Percentiles rank a stretch among this genome's conserved stretches.
Evolutionary conservation across 2,113 vertebrate genomes (phyloP).

Genomic region (Micronycteris hirsuta): DNA sequence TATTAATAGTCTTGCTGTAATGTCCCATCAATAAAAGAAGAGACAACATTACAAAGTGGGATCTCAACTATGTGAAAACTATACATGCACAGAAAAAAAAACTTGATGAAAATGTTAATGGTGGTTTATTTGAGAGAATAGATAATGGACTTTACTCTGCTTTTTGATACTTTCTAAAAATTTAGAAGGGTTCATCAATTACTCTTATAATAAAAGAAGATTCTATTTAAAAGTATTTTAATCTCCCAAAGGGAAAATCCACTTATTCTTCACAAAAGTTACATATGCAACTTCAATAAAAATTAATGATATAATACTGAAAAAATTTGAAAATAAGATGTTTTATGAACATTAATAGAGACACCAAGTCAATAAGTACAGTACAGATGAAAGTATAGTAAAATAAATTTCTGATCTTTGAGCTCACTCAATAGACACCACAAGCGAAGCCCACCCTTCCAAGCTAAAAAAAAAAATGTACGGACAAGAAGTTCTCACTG

Average conservation of each 20-base stretch:
- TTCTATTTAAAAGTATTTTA: neutral
- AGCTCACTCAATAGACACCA: too few relatives aligned
- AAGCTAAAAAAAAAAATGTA: too few relatives aligned
- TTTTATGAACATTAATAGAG: neutral
- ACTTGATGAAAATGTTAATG: neutral
- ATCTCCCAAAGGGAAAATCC: neutral
- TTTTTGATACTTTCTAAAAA: neutral
- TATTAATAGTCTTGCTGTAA: neutral
- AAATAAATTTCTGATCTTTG: neutral
- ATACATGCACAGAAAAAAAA: neutral
- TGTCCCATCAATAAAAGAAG: neutral
- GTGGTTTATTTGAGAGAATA: neutral
- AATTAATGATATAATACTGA: neutral
- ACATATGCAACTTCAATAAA: neutral
- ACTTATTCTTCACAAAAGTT: slow-evolving; percentile 7
- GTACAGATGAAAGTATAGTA: neutral
- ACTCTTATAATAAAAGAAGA: neutral
- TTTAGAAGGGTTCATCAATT: neutral
- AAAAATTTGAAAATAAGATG: slow-evolving; percentile 1
- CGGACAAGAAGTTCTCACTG: too few relatives aligned
- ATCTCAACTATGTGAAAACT: neutral
- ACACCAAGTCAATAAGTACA: neutral
- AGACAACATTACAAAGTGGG: neutral
- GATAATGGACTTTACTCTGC: neutral
- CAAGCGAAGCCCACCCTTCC: too few relatives aligned